Conservation (phyloP, 1,140 invertebrate genomes). For the Drosophila varians region DNA sequence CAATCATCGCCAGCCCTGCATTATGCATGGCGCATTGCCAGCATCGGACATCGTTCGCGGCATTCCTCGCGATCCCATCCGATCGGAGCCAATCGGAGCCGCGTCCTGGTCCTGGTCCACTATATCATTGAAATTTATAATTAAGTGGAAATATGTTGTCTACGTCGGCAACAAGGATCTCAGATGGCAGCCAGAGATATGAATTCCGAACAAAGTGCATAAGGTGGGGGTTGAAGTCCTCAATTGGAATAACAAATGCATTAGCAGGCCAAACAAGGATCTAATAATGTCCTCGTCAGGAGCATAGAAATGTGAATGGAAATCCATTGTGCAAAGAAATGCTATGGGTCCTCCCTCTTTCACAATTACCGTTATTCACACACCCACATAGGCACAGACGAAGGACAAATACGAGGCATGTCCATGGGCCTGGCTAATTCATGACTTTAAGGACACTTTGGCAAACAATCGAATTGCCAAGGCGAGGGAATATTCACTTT, state of each 20-base stretch:
- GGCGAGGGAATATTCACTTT: conserved; percentile 48
- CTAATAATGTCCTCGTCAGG: conserved; percentile 32
- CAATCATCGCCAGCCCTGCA: conserved; percentile 73
- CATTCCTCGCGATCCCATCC: conserved; percentile 49
- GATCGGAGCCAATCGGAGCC: conserved; percentile 15
- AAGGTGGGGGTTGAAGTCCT: neutral
- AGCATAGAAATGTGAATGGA: conserved; percentile 9
- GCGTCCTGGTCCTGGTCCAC: neutral
- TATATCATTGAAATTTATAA: conserved; percentile 78
- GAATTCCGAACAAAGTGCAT: conserved; percentile 13
- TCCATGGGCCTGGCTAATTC: conserved; percentile 62
- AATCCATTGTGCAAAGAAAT: conserved; percentile 36
- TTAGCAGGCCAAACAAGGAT: conserved; percentile 49
- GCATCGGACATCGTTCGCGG: conserved; percentile 37
- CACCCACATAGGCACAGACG: conserved; percentile 15
- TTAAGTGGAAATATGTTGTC: conserved; percentile 75
- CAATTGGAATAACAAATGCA: conserved; percentile 49
- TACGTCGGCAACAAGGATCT: conserved; percentile 48
- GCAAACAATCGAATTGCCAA: conserved; percentile 57
- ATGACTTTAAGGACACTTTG: conserved; percentile 70
- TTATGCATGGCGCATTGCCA: conserved; percentile 72
- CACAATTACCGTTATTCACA: conserved; percentile 68
- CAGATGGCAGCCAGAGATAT: conserved; percentile 52
- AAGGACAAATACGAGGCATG: conserved; percentile 46
- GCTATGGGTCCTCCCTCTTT: conserved; percentile 19